Evolutionary conservation across 2,797 vertebrate genomes (phyloP).

Genomic region (Myioborus melanocephalus): DNA sequence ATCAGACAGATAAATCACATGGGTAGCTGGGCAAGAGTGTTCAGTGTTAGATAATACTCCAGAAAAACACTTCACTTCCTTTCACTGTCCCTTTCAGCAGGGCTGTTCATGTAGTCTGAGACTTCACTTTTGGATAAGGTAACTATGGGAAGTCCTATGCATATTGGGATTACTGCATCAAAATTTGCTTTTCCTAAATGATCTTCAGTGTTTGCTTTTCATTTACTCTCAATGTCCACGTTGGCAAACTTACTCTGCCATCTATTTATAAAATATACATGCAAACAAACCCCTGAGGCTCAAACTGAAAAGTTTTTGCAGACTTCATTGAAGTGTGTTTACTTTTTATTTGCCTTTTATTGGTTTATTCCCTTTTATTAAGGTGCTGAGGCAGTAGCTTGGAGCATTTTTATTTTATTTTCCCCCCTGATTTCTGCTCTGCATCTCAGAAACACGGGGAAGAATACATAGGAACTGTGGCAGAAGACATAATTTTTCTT

Average conservation of each 20-base stretch:
- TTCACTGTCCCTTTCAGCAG: neutral
- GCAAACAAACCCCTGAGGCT: neutral
- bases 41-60: neutral
- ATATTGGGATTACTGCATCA: neutral
- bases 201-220: neutral
- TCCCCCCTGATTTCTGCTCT: neutral
- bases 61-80: neutral
- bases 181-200: neutral
- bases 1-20: neutral
- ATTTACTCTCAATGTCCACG: neutral
- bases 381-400: neutral
- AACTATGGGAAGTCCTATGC: neutral
- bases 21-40: neutral
- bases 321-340: neutral
- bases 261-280: slow-evolving; percentile 15
- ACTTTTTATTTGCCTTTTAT: neutral
- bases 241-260: neutral
- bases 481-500: neutral
- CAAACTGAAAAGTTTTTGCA: neutral
- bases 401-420: neutral
- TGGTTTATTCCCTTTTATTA: neutral
- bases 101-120: neutral
- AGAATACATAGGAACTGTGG: neutral
- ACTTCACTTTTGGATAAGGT: neutral
- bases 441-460: neutral